These are phyloP conservation scores for Drosophila imparisetae DNA, from an alignment of 2,888 invertebrate genomes.

Conservation along the genomic window DNA sequence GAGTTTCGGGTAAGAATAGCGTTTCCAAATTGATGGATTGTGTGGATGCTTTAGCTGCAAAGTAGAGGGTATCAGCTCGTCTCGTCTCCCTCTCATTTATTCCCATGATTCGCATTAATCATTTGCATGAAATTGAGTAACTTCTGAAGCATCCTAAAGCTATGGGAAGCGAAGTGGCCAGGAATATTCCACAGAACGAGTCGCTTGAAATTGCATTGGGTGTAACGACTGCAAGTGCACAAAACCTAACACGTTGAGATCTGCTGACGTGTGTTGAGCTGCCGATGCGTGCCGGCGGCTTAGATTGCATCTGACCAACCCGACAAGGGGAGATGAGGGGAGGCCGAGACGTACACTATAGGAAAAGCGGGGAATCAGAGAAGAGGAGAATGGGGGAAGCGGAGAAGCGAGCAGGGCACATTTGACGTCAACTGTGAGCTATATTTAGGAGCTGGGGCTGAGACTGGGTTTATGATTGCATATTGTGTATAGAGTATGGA, in stretches of 20 bases:
- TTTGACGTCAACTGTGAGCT: conserved; percentile 40
- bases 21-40: background rate
- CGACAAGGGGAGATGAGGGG: background rate
- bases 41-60: background rate
- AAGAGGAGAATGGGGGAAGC: background rate
- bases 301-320: conserved; percentile 53
- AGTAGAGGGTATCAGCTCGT: background rate
- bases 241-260: conserved; percentile 9
- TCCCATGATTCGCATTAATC: background rate
- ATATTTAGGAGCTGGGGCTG: conserved; percentile 36
- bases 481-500: conserved; percentile 33
- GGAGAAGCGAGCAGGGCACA: background rate
- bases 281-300: conserved; percentile 50
- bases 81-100: background rate
- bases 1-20: background rate
- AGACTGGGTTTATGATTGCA: conserved; percentile 6
- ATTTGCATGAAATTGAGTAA: background rate
- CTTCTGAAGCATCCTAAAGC: background rate
- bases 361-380: background rate
- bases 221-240: background rate
- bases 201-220: background rate
- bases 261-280: conserved; percentile 32
- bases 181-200: background rate
- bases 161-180: background rate
- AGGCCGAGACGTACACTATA: background rate